Evolutionary conservation across 2,797 vertebrate species (phyloP).

Genomic region (Leptoclinus maculatus): DNA sequence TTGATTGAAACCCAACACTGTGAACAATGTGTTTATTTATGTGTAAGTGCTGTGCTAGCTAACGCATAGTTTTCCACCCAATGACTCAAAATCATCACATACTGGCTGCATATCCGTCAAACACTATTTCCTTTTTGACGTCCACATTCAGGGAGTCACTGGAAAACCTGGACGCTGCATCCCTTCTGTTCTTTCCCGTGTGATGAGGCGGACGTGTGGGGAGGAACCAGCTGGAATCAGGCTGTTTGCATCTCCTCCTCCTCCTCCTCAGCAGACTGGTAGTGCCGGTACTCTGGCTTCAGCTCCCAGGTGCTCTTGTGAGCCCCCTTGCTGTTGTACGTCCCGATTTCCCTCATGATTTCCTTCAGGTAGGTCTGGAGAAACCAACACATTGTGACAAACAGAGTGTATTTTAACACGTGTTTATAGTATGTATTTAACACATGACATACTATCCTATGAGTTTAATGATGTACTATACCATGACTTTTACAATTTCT

Average conservation of each 20-base stretch:
- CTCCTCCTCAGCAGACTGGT: slow-evolving; percentile 85
- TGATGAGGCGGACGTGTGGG: background rate
- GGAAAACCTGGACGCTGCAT: background rate
- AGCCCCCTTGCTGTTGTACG: slow-evolving; percentile 93
- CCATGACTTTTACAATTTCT: too few species aligned
- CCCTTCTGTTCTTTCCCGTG: background rate
- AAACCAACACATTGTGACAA: background rate
- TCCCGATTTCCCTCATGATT: slow-evolving; percentile 93
- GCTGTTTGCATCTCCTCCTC: slow-evolving; percentile 82
- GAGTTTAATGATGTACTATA: too few species aligned
- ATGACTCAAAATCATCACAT: background rate
- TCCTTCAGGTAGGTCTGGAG: slow-evolving; percentile 94
- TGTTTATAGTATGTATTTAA: background rate
- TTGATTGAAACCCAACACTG: background rate
- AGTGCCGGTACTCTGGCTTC: slow-evolving; percentile 94
- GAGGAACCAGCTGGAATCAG: slow-evolving; percentile 55
- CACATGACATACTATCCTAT: background rate
- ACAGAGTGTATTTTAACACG: background rate
- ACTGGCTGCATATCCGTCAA: background rate
- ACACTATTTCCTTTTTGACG: background rate
- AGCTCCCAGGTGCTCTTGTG: slow-evolving; percentile 98
- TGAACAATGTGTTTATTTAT: slow-evolving; percentile 4
- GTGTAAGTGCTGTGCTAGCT: background rate
- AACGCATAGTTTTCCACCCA: background rate
- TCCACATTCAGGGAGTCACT: background rate